Conservation (phyloP, 2,113 vertebrate species). For the Ciconia maguari region DNA sequence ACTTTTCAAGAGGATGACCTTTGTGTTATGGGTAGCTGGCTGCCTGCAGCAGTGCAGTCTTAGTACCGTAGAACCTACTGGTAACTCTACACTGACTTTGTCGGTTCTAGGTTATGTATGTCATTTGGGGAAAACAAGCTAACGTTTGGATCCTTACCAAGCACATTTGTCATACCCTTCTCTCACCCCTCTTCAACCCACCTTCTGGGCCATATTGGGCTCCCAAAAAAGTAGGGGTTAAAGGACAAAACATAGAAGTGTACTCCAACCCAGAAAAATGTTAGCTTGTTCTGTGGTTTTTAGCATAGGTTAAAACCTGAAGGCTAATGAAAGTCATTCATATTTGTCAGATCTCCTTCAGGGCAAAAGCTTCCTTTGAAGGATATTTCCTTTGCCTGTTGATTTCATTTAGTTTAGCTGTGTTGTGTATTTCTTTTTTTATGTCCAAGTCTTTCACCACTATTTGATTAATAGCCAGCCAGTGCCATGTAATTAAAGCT, state of each 20-base stretch:
- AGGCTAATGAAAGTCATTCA: not conserved
- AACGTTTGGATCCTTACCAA: not conserved
- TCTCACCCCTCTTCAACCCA: not conserved
- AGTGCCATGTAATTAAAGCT: not conserved
- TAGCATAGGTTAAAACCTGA: not conserved
- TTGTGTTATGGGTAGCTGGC: fast-evolving
- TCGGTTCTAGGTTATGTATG: not conserved
- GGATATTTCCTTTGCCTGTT: not conserved
- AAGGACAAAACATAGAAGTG: not conserved
- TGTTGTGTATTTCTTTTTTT: not conserved
- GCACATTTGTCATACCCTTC: not conserved
- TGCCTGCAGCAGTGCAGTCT: not conserved
- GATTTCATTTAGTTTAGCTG: not conserved
- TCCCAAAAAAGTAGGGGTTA: not conserved
- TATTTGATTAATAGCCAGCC: not conserved
- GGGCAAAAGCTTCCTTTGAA: not conserved
- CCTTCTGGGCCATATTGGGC: fast-evolving
- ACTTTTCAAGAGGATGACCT: not conserved
- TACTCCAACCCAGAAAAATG: not conserved
- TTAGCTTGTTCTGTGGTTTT: not conserved
- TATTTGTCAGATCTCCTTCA: not conserved
- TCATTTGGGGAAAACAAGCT: not conserved
- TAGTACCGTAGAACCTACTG: not conserved
- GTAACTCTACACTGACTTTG: not conserved
- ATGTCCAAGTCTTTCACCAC: not conserved